Conservation (phyloP, 2,797 vertebrate genomes). For the Sarcoramphus papa region DNA sequence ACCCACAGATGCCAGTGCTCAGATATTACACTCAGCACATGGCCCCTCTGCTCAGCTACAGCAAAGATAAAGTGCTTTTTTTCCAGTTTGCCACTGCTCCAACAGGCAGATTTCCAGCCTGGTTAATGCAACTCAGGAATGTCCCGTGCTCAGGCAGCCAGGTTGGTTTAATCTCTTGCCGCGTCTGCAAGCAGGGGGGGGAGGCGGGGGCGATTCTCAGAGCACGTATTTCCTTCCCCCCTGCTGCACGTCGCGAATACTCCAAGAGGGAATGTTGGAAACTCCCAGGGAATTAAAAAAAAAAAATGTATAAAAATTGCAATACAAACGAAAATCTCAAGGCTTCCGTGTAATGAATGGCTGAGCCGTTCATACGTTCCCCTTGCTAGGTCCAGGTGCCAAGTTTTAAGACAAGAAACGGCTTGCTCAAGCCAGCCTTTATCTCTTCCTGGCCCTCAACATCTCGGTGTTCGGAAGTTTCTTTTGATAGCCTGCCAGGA, state of each 20-base stretch:
- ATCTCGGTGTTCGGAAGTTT: background rate
- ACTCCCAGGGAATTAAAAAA: background rate
- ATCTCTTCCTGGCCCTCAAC: conserved; percentile 2
- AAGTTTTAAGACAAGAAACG: conserved; percentile 36
- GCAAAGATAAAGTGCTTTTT: conserved; percentile 13
- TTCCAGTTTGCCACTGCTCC: background rate
- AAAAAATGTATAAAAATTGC: background rate
- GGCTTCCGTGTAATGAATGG: background rate
- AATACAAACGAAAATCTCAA: background rate
- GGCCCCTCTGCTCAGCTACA: background rate
- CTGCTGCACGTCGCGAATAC: background rate
- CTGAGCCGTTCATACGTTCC: background rate
- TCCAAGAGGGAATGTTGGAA: background rate
- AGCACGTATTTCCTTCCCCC: background rate
- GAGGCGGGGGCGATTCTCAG: background rate
- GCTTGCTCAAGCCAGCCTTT: conserved; percentile 37
- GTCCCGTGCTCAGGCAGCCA: background rate
- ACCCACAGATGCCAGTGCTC: background rate
- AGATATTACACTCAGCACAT: background rate
- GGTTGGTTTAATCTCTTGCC: background rate
- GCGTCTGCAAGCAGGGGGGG: background rate
- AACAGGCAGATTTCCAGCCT: conserved; percentile 4
- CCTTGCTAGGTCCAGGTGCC: background rate
- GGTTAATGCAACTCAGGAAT: conserved; percentile 26
- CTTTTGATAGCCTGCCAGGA: conserved; percentile 20